Evolutionary conservation across 2,113 vertebrate genomes (phyloP), one percentile per base, ranked within the genome.

Genomic region (Mionectes macconnelli): DNA sequence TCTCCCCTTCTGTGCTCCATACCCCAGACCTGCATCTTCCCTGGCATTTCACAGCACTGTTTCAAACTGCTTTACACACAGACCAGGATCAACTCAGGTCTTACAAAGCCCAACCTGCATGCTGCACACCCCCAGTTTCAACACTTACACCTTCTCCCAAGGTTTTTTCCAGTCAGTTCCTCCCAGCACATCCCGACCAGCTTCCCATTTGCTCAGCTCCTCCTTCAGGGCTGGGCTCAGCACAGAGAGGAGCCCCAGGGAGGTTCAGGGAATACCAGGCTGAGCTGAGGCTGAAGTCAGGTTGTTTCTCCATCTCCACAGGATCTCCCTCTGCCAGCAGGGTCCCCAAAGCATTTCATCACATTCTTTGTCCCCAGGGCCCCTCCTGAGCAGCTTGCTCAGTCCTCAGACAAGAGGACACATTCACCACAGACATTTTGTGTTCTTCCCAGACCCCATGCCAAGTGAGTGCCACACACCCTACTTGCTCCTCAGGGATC

Each of bases 221-320:
- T 68, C 35, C 6, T 39, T 8, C 39, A 27, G 42, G 50, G 22
- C 37, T 67, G 68, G 9, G 6, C 2, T 74, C 59, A 74, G 52
- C 60, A 27, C 22, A 52, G 8, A 12, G 44, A n/a, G 50, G 39
- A 78, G 33, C 35, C 49, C 33, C 33, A 24, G 25, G 17, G 39
- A 62, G 7, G 27, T 9, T 42, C 60, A 3, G 0, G 24, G 62
- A 47, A 17, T 4, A 9, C 10, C 42, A 57, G 4, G 1, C 19
- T 21, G 49, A 49, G 72, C 28, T 3, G 4, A 57, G 44, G 23
- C 23, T 35, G 25, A 27, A 25, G 8, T 6, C 59, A 20, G 15
- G 59, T 6, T 14, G 15, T 28, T 73, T 21, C 47, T 80, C 40
- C 33, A 2, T 24, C 62, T 77, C 52, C 59, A 62, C 14, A 25